phyloP scores from a whole-genome alignment of 2,888 invertebrate genomes.

The Pseudococcus jackbeardsleyi region DNA sequence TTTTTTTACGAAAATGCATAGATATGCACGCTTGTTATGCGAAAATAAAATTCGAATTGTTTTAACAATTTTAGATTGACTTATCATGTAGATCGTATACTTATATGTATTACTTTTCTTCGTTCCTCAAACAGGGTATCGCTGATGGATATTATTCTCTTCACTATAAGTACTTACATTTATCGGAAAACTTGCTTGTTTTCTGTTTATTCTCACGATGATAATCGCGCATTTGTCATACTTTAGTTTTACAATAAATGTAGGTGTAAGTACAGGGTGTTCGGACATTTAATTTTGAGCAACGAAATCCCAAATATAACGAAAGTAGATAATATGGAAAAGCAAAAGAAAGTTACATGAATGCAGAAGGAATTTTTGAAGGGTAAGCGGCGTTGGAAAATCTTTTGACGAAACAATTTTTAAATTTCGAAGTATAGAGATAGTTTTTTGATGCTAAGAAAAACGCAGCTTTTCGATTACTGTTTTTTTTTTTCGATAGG shows the following conservation, averaged over 20 bases:
- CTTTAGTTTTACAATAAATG: neutral
- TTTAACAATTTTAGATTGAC: neutral
- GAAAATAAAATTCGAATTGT: constrained; percentile 18
- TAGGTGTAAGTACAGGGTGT: neutral
- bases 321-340: too few species aligned
- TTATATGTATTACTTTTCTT: neutral
- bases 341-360: too few species aligned
- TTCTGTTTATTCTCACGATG: neutral
- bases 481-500: too few species aligned
- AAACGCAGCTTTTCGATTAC: too few species aligned
- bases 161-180: neutral
- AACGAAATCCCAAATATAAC: too few species aligned
- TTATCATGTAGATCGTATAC: neutral
- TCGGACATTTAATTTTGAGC: too few species aligned
- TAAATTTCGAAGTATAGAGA: too few species aligned
- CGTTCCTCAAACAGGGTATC: neutral
- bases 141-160: neutral
- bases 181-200: neutral
- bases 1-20: neutral
- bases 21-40: neutral
- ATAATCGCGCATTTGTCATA: neutral
- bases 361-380: too few species aligned
- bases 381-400: too few species aligned
- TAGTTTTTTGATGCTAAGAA: too few species aligned
- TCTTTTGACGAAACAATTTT: too few species aligned